These are phyloP conservation scores for Metallyticus violacea DNA, from an alignment of 2,888 invertebrate genomes.

Conservation along the genomic window DNA sequence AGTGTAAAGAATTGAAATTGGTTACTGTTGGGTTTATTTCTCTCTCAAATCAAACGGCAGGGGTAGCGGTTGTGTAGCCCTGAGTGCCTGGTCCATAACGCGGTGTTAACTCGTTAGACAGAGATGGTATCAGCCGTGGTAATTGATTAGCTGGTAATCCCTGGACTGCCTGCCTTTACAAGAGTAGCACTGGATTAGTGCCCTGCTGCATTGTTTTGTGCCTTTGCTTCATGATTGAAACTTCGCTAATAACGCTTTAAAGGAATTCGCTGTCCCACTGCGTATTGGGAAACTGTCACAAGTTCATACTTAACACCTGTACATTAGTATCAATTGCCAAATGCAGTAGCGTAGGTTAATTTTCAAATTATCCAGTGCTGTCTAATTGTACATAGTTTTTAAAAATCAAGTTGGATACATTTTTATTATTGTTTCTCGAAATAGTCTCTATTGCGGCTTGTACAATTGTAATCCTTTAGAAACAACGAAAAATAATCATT, in stretches of 20 bases:
- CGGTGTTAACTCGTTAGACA: slow-evolving; percentile 4
- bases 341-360: too few relatives aligned
- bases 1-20: too few relatives aligned
- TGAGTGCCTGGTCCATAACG: neutral
- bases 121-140: slow-evolving; percentile 4
- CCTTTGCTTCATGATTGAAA: neutral
- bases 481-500: too few relatives aligned
- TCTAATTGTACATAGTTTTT: too few relatives aligned
- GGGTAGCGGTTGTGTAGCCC: neutral
- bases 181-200: neutral
- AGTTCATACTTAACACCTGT: too few relatives aligned
- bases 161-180: neutral
- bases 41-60: neutral
- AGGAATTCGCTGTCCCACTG: too few relatives aligned
- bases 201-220: neutral
- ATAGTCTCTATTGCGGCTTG: too few relatives aligned
- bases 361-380: too few relatives aligned
- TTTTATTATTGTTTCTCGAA: too few relatives aligned
- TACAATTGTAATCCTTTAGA: too few relatives aligned
- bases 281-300: neutral
- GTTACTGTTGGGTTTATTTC: neutral
- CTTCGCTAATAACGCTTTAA: neutral
- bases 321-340: too few relatives aligned
- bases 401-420: too few relatives aligned
- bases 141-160: slow-evolving; percentile 6